These are phyloP conservation scores for Lasioglossum zephyrum DNA, from an alignment of 2,888 invertebrate species.

Conservation along the genomic window DNA sequence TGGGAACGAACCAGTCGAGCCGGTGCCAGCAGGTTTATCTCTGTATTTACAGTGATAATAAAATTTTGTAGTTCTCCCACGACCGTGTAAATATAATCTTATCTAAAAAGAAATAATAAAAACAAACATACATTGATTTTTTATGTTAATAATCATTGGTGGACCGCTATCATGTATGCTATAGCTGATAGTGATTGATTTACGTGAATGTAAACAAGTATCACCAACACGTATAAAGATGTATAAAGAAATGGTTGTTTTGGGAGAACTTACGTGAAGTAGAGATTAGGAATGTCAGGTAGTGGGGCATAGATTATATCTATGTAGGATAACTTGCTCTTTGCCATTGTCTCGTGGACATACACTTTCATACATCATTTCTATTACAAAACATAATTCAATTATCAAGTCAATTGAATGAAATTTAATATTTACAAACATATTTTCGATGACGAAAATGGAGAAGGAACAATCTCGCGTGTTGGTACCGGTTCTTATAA, in stretches of 20 bases:
- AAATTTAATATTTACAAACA: neutral
- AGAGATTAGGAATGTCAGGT: neutral
- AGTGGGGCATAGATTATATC: neutral
- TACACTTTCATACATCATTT: neutral
- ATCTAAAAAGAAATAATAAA: neutral
- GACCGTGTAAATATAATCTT: neutral
- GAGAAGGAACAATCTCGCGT: conserved; percentile 67
- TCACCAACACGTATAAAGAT: neutral
- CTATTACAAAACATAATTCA: neutral
- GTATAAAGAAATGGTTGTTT: neutral
- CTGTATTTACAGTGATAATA: neutral
- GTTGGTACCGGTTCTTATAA: conserved; percentile 87
- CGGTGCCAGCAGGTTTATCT: neutral
- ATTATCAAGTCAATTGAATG: neutral
- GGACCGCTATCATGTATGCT: neutral
- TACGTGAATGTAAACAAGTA: neutral
- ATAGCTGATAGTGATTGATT: neutral
- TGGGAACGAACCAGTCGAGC: neutral
- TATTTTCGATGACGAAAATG: conserved; percentile 44
- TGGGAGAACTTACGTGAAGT: neutral
- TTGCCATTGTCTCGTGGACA: neutral
- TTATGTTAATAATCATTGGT: neutral
- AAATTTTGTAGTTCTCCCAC: neutral
- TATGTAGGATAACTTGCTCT: neutral
- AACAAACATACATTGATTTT: neutral